Conservation (phyloP, 2,888 invertebrate genomes). For the Lithophane ornitopus region DNA sequence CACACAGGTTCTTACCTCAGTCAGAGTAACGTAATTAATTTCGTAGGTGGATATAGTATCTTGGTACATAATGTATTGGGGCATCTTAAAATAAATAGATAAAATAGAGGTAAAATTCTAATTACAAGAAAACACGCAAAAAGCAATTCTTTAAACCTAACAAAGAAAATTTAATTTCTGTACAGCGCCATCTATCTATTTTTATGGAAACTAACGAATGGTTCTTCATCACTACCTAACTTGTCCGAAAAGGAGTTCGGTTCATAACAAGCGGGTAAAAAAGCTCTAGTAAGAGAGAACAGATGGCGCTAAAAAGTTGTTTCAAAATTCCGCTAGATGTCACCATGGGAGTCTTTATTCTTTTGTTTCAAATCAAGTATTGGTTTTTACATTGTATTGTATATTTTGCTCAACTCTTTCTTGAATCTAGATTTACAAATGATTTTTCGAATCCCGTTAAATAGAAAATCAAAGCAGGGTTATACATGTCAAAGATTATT, state of each 20-base stretch:
- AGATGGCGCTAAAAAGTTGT: slow-evolving; percentile 58
- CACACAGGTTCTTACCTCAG: background rate
- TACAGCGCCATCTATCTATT: slow-evolving; percentile 32
- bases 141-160: fast-evolving
- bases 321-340: slow-evolving; percentile 53
- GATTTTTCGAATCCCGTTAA: background rate
- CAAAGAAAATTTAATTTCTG: slow-evolving; percentile 2
- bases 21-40: background rate
- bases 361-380: background rate
- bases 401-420: background rate
- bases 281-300: background rate
- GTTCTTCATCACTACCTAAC: fast-evolving
- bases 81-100: too few species aligned
- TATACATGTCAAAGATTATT: background rate
- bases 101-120: background rate
- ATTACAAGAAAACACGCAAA: background rate
- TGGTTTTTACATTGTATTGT: background rate
- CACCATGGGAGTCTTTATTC: slow-evolving; percentile 17
- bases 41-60: background rate
- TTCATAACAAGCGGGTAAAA: background rate
- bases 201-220: background rate
- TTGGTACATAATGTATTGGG: background rate
- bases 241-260: too few species aligned
- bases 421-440: too few species aligned
- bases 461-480: background rate